Evolutionary conservation across 2,888 invertebrate species (phyloP).

Genomic region (Baccha elongata): DNA sequence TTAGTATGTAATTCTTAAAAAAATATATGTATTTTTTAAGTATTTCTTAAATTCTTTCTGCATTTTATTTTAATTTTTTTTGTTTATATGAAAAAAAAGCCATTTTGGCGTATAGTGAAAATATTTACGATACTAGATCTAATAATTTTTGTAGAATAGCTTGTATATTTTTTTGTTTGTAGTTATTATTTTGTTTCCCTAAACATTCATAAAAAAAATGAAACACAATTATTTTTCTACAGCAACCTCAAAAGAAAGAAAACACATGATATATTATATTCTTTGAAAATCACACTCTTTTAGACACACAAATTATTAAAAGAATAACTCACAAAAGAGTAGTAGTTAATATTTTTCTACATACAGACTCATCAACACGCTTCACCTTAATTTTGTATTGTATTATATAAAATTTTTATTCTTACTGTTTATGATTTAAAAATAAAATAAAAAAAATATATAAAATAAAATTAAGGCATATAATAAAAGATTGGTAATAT

Average conservation of each 20-base stretch:
- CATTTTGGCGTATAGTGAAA: slow-evolving; percentile 58
- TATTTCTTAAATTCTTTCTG: slow-evolving; percentile 21
- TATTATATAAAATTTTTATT: slow-evolving; percentile 58
- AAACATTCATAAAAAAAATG: slow-evolving; percentile 17
- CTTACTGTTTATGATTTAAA: slow-evolving; percentile 45
- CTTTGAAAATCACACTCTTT: slow-evolving; percentile 39
- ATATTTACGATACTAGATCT: slow-evolving; percentile 27
- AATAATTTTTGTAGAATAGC: slow-evolving; percentile 36
- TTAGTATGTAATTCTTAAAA: slow-evolving; percentile 18
- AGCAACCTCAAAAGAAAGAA: too few species aligned
- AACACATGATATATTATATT: too few species aligned
- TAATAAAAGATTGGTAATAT: slow-evolving; percentile 46
- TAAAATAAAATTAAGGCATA: slow-evolving; percentile 58
- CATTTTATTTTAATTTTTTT: slow-evolving; percentile 23
- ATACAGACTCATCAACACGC: slow-evolving; percentile 44
- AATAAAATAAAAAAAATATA: slow-evolving; percentile 8
- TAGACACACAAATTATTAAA: too few species aligned
- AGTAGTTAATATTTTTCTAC: slow-evolving; percentile 59
- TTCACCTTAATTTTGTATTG: slow-evolving; percentile 37
- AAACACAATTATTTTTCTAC: slow-evolving; percentile 52
- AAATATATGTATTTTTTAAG: slow-evolving; percentile 22
- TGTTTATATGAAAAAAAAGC: slow-evolving; percentile 65
- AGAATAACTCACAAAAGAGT: slow-evolving; percentile 16
- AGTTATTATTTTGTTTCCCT: background rate
- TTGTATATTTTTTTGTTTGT: slow-evolving; percentile 13